Evolutionary conservation across 1,140 invertebrate genomes (phyloP), one percentile per base, ranked within the genome.

Genomic region (Microplitis mediator): DNA sequence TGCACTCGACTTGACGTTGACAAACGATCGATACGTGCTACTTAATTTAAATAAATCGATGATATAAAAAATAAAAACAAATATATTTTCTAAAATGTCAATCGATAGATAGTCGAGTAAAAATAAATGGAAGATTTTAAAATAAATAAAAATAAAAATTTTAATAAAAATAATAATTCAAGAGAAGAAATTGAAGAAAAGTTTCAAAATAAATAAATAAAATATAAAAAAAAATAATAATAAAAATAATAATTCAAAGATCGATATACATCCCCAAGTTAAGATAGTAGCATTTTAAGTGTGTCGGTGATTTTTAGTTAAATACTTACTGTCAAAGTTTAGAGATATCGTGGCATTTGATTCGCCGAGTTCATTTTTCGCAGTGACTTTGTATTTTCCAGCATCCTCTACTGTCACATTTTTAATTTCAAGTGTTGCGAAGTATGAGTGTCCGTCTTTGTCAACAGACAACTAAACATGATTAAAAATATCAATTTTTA

Each of bases 361-460:
- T 89, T 98, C 96, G 83, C 96, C 96, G 76, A 98, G 91, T 87
- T 97, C 95, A 89, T 98, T 98, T 88, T 97, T 97, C 78, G 96
- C 96, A 76, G 95, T 97, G 78, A 97, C 95, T 90, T 96, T 95
- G 87, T 98, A 98, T 91, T 98, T 98, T 79, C 96, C 96, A 88
- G 96, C 96, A 91, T 98, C 96, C 90, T 97, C 95, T 81, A 97
- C 95, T 70, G 95, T 97, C 74, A 98, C 96, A 88, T 96, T 95
- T 89, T 92, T 92, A 83, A 98, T 95, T 89, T 97, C 94, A 85
- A 98, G 89, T 63, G 94, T 94, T 77, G 95, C 94, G 89, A 95
- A 94, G 89, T 97, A 98, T 78, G 95, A 95, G 85, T 96, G 95
- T 71, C 94, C 95, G 87, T 97, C 96, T 88, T 96, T 96, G 81